Base-by-base conservation (phyloP, 2,888 invertebrate species). In the Rosalia funebris region DNA sequence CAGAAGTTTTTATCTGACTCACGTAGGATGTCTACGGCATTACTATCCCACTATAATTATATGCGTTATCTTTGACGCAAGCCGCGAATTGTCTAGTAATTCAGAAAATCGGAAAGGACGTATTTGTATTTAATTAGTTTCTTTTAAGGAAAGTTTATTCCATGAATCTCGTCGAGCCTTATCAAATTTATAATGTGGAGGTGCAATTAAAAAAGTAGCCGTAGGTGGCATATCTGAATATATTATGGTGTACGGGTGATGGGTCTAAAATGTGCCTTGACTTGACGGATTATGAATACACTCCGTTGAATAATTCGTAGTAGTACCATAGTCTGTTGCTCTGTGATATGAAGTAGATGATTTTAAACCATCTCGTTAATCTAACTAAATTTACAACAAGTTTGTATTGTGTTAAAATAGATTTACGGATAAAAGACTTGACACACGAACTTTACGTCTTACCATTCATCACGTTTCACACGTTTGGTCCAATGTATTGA, bases 61-160 rank as follows among this genome's bases (percentile, higher is more conserved):
- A 25, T 25, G 9, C 25, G 15, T 3, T 32, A 31, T 39, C 50
- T 50, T 50, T 50, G 50, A 50, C 50, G 25, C 19, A 41, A 16
- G 31, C 50, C 50, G 50, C 50, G n/a, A 41, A 50, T 48, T 41
- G 50, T 50, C n/a, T 20, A 37, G 3, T 25, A 41, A 37, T 50
- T 50, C 39, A 31, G 14, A 25, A 50, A 50, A 39, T 25, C 50
- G 50, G 39, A 41, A 39, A 39, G 41, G 50, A 50, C 25, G 20
- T 25, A 50, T 50, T 50, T 50, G 50, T 39, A 50, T 41, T 50
- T 50, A 50, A 50, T 50, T 50, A 39, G 39, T 17, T 50, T 50
- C 25, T 20, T 50, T 50, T 39, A n/a, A 25, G 14, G 41, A 50
- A 39, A 15, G 41, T 39, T 50, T 47, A 34, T 17, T 37, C 17